A percentile compares a stretch with the other conserved stretches of the same genome.
Evolutionary conservation across 2,888 invertebrate species (phyloP).

Genomic region (Chloroclysta siterata): DNA sequence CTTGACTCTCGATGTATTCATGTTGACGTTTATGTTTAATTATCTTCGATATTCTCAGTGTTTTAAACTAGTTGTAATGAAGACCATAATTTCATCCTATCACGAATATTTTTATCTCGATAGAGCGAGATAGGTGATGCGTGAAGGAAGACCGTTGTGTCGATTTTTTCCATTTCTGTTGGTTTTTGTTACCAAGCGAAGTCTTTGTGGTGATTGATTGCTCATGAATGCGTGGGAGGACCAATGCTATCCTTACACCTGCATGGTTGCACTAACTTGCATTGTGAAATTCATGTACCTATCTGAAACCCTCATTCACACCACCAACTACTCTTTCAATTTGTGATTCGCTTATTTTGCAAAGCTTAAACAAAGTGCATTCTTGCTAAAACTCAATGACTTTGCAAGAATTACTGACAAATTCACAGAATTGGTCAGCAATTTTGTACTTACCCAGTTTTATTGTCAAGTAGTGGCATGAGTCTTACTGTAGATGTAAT

Average conservation of each 20-base stretch:
- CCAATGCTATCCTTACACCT: background rate
- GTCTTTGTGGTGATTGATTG: constrained; percentile 38
- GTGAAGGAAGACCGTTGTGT: constrained; percentile 73
- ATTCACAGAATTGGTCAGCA: background rate
- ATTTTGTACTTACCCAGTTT: background rate
- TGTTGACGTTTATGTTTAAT: background rate
- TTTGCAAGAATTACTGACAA: constrained; percentile 9
- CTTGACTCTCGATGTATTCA: background rate
- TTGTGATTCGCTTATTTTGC: constrained; percentile 13
- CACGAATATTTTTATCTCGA: constrained; percentile 77
- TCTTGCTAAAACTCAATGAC: constrained; percentile 12
- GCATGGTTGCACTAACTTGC: constrained; percentile 1
- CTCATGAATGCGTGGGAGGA: constrained; percentile 13
- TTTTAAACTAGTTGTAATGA: constrained; percentile 66
- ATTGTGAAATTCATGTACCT: background rate
- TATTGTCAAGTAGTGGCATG: background rate
- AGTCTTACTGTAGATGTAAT: too few species aligned
- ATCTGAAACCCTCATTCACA: constrained; percentile 2
- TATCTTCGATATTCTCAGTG: background rate
- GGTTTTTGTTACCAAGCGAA: constrained; percentile 41
- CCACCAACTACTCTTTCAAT: constrained; percentile 8
- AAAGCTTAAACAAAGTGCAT: constrained; percentile 15
- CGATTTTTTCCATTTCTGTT: constrained; percentile 64
- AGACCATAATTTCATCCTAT: constrained; percentile 72
- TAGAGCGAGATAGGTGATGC: constrained; percentile 71